Percentiles rank a stretch among this genome's conserved stretches.
Conservation (phyloP, 2,113 vertebrate genomes). For the Ceratotherium simum region DNA sequence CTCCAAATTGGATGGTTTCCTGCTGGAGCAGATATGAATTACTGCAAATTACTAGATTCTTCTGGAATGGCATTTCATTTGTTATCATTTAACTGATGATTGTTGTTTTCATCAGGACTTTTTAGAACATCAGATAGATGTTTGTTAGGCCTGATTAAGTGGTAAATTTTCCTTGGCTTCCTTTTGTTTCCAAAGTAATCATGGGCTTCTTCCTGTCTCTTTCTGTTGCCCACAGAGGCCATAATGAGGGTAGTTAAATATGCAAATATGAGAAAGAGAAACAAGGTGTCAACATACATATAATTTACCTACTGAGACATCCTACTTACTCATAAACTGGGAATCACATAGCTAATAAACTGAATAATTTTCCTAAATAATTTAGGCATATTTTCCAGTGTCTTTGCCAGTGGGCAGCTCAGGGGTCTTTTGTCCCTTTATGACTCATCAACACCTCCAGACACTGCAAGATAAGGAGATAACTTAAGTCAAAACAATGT, state of each 20-base stretch:
- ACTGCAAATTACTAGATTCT: slow-evolving; percentile 36
- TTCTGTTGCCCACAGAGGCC: slow-evolving; percentile 30
- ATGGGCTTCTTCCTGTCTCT: slow-evolving; percentile 9
- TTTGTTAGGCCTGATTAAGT: slow-evolving; percentile 33
- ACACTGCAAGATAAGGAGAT: slow-evolving; percentile 61
- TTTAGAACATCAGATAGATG: slow-evolving; percentile 57
- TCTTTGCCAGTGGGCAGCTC: neutral
- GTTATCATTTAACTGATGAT: slow-evolving; percentile 2
- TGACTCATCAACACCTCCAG: slow-evolving; percentile 43
- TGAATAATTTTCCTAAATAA: neutral
- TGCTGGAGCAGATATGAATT: neutral
- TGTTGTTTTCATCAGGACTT: slow-evolving; percentile 56
- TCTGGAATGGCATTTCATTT: slow-evolving; percentile 2
- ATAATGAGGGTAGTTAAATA: slow-evolving; percentile 24
- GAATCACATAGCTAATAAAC: neutral
- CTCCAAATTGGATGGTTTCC: neutral
- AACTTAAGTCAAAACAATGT: slow-evolving; percentile 56
- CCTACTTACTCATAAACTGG: slow-evolving; percentile 2
- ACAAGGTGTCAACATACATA: neutral
- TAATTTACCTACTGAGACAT: neutral
- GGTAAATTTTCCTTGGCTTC: slow-evolving; percentile 28
- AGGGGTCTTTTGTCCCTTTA: slow-evolving; percentile 15
- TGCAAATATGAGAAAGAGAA: slow-evolving; percentile 20
- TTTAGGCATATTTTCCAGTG: neutral
- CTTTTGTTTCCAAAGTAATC: slow-evolving; percentile 64